Percentiles rank a stretch among this genome's conserved stretches.
phyloP scores from a whole-genome alignment of 1,140 invertebrate genomes.

The Pogonus chalceus region DNA sequence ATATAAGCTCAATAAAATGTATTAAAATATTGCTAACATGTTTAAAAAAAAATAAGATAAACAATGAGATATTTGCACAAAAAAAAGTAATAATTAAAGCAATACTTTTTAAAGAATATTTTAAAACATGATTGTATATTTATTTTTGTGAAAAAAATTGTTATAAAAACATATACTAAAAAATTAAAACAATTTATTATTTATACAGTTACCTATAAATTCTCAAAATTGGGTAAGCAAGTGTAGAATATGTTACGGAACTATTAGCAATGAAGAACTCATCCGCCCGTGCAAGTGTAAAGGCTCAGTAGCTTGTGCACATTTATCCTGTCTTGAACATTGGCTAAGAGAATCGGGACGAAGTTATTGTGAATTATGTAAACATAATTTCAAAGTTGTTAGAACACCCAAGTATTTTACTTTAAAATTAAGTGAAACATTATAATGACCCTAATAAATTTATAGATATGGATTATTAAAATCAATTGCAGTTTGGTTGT shows the following conservation, averaged over 20 bases:
- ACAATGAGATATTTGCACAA: no score
- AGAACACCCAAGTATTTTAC: slow-evolving; percentile 27
- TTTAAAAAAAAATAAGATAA: no score
- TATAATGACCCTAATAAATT: slow-evolving; percentile 8
- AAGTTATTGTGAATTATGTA: slow-evolving; percentile 50
- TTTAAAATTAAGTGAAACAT: neutral
- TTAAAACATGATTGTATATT: no score
- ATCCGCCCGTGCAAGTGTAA: slow-evolving; percentile 30
- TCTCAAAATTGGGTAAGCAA: slow-evolving; percentile 11
- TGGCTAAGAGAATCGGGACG: slow-evolving; percentile 54
- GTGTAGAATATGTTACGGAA: slow-evolving; percentile 33
- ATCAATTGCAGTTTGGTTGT: slow-evolving; percentile 27
- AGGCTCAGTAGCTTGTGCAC: slow-evolving; percentile 56
- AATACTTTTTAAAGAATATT: no score
- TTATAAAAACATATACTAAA: no score
- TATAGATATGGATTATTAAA: slow-evolving; percentile 26
- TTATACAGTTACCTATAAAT: neutral
- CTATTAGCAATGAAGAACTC: slow-evolving; percentile 29
- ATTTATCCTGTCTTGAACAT: slow-evolving; percentile 55
- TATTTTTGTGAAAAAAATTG: no score
- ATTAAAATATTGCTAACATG: no score
- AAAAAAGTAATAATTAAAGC: no score
- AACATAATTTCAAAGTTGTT: slow-evolving; percentile 42
- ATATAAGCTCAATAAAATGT: no score
- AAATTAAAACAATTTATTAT: no score